phyloP scores from a whole-genome alignment of 2,113 vertebrate genomes.

The Barnardius zonarius region DNA sequence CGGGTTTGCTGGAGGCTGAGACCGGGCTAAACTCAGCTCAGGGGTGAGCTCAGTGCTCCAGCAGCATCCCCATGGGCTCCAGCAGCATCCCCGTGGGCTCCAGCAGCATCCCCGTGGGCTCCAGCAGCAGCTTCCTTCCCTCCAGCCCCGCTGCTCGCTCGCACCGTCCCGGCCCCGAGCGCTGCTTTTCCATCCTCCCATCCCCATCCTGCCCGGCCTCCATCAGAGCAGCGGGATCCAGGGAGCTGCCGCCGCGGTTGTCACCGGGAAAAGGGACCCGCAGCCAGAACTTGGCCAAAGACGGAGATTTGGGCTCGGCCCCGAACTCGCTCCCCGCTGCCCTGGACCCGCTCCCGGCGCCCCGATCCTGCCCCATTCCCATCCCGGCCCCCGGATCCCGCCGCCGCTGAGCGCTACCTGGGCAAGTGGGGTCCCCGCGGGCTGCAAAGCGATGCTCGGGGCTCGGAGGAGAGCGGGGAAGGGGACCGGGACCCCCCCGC shows the following conservation, averaged over 20 bases:
- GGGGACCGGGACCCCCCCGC: not conserved
- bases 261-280: not conserved
- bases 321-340: not conserved
- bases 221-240: not conserved
- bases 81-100: not conserved
- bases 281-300: not conserved
- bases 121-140: not conserved
- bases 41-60: not conserved
- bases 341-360: not conserved
- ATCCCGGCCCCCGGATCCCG: too few relatives aligned
- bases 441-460: not conserved
- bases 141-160: not conserved
- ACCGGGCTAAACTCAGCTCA: not conserved
- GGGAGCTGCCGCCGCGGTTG: not conserved
- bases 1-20: accelerated
- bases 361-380: not conserved
- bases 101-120: not conserved
- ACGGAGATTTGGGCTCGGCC: not conserved
- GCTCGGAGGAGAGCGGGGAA: not conserved
- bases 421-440: not conserved
- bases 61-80: not conserved
- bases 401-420: not conserved
- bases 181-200: not conserved
- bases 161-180: not conserved
- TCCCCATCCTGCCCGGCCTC: not conserved